Conservation (phyloP, 2,888 invertebrate genomes). For the Polydesmus complanatus region DNA sequence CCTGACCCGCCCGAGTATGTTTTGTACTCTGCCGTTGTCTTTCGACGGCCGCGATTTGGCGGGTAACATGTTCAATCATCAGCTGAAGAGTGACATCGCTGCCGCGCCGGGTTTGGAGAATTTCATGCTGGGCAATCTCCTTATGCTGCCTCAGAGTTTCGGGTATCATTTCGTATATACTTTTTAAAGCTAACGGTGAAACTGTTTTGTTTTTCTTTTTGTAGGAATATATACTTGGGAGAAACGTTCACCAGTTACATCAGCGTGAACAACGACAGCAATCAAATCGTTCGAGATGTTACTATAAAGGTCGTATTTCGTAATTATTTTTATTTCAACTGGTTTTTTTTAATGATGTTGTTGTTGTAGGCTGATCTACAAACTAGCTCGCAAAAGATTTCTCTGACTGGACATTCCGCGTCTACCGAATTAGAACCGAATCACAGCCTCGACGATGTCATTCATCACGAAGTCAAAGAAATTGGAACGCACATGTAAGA, state of each 20-base stretch:
- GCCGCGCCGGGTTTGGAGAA: slow-evolving; percentile 66
- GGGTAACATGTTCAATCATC: slow-evolving; percentile 61
- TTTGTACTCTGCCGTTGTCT: slow-evolving; percentile 63
- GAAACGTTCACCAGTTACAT: slow-evolving; percentile 97
- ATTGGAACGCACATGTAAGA: slow-evolving; percentile 88
- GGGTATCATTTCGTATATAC: slow-evolving; percentile 52
- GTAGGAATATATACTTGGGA: slow-evolving; percentile 83
- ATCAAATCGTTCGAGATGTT: slow-evolving; percentile 66
- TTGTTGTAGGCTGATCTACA: slow-evolving; percentile 68
- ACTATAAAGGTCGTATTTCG: slow-evolving; percentile 51
- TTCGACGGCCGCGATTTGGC: slow-evolving; percentile 75
- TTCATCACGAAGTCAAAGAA: slow-evolving; percentile 99
- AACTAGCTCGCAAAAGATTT: slow-evolving; percentile 73
- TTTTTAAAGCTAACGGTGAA: too few relatives aligned
- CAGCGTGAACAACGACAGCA: slow-evolving; percentile 90
- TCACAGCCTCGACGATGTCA: slow-evolving; percentile 83
- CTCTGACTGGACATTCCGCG: slow-evolving; percentile 52
- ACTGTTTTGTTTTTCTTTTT: slow-evolving; percentile 21
- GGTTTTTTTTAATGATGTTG: slow-evolving; percentile 20
- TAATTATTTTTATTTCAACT: slow-evolving; percentile 3
- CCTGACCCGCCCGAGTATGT: slow-evolving; percentile 77
- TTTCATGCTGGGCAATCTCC: slow-evolving; percentile 70
- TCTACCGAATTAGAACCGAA: slow-evolving; percentile 49
- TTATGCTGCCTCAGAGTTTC: slow-evolving; percentile 89
- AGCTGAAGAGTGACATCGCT: slow-evolving; percentile 68